Evolutionary conservation across 2,113 vertebrate genomes (phyloP).

Genomic region (Rhegmatorhina hoffmannsi): DNA sequence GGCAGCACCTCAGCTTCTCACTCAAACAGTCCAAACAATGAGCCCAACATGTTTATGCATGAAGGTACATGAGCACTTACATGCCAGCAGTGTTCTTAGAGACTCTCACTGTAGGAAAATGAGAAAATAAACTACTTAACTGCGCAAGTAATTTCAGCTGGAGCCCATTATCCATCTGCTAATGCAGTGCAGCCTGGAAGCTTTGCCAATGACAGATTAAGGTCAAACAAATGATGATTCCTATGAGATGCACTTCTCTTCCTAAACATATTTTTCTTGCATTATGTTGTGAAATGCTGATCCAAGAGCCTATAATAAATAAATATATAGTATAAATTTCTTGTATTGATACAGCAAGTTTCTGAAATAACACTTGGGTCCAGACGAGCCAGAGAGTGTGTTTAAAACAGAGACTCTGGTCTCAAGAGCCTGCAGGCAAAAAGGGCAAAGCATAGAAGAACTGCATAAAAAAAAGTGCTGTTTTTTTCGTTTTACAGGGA

Average conservation of each 20-base stretch:
- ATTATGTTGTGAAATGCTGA: background rate
- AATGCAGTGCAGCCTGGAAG: conserved; percentile 53
- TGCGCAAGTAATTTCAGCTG: conserved; percentile 68
- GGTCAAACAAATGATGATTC: conserved; percentile 45
- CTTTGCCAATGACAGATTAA: conserved; percentile 68
- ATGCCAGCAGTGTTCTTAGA: conserved; percentile 3
- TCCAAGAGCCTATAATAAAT: background rate
- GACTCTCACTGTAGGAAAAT: conserved; percentile 34
- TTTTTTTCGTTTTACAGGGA: background rate
- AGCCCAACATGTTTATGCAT: background rate
- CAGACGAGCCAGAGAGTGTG: background rate
- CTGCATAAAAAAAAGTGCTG: background rate
- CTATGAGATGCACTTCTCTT: background rate
- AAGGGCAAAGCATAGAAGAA: background rate
- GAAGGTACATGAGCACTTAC: background rate
- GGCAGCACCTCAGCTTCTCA: background rate
- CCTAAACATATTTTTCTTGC: background rate
- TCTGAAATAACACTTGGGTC: background rate
- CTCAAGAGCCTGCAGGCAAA: background rate
- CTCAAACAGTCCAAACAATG: background rate
- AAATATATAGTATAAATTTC: background rate
- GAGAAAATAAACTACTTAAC: conserved; percentile 63
- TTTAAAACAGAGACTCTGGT: background rate
- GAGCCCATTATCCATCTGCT: conserved; percentile 74
- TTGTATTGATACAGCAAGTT: background rate